Conservation (phyloP, 2,797 vertebrate genomes). For the Heliangelus exortis region DNA sequence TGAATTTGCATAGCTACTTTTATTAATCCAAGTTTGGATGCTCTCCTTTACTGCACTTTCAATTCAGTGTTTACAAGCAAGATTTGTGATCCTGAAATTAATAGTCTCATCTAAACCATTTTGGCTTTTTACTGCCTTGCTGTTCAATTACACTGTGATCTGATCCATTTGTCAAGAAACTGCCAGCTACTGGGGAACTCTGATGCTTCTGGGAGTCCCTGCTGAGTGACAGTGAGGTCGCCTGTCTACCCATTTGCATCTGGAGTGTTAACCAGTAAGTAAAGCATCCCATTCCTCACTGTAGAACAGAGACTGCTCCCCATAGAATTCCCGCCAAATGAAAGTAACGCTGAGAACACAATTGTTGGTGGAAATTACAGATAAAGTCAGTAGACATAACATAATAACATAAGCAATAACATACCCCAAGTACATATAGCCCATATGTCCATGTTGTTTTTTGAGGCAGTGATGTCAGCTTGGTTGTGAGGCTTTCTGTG, state of each 20-base stretch:
- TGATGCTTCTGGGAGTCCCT: constrained; percentile 36
- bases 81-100: constrained; percentile 50
- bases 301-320: background rate
- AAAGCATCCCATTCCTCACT: background rate
- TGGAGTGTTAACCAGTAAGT: constrained; percentile 38
- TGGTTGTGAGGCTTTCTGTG: background rate
- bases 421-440: background rate
- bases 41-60: background rate
- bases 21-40: constrained; percentile 37
- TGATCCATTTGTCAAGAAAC: constrained; percentile 40
- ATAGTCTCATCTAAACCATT: constrained; percentile 21
- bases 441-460: background rate
- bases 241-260: background rate
- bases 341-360: background rate
- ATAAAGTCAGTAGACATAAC: background rate
- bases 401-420: background rate
- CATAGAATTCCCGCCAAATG: background rate
- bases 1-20: background rate
- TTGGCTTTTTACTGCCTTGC: constrained; percentile 21
- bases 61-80: constrained; percentile 23
- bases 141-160: constrained; percentile 7
- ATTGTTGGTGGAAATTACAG: background rate
- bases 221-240: constrained; percentile 28
- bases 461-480: background rate
- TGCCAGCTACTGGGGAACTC: constrained; percentile 38